Conservation (phyloP, 2,113 vertebrate species). For the Tauraco erythrolophus region DNA sequence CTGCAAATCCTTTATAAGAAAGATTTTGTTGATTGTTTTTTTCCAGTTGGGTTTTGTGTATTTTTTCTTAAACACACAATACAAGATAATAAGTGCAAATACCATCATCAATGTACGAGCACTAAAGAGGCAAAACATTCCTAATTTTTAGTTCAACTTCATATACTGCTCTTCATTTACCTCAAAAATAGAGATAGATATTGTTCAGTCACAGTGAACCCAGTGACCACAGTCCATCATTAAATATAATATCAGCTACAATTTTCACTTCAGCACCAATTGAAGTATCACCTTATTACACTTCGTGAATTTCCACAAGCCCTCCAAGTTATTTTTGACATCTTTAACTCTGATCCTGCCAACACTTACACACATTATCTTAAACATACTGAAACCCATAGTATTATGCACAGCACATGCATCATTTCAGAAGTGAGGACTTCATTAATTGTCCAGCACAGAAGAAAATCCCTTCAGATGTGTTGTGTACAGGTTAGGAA, state of each 20-base stretch:
- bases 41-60: background rate
- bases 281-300: constrained; percentile 64
- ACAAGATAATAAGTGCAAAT: background rate
- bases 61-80: background rate
- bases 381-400: constrained; percentile 4
- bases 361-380: constrained; percentile 44
- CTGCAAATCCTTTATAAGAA: background rate
- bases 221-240: constrained; percentile 48
- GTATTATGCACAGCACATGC: background rate
- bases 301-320: constrained; percentile 62
- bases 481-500: background rate
- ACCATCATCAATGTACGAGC: background rate
- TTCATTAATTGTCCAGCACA: constrained; percentile 3
- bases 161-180: background rate
- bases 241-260: constrained; percentile 46
- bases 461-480: background rate
- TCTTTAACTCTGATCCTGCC: constrained; percentile 54
- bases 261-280: constrained; percentile 39
- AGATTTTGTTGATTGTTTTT: background rate
- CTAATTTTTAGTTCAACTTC: constrained; percentile 12
- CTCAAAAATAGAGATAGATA: constrained; percentile 21
- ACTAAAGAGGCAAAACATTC: background rate
- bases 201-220: constrained; percentile 36
- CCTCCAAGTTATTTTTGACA: constrained; percentile 65
- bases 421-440: too few relatives aligned